Evolutionary conservation across 1,140 invertebrate species (phyloP), one percentile per base, ranked within the genome.

Genomic region (Bombyx mandarina): DNA sequence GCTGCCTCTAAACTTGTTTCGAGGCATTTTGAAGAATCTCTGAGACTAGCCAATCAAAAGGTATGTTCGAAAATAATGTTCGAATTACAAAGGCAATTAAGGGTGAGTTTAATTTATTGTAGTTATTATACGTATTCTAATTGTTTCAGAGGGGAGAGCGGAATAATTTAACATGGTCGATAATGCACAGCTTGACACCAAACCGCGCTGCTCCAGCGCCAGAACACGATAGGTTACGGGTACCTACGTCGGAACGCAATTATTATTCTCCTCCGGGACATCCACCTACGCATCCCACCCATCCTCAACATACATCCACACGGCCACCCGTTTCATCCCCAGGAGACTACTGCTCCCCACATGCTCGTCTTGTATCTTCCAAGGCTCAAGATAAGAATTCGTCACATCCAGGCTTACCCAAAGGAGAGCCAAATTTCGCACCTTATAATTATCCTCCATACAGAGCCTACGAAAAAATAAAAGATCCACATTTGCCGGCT

Each of bases 11-110:
- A 87, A 76, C 68, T 87, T 60, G 94, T 97, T 50, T 93, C 96
- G 66, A 94, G 96, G 75, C 96, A 98, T 88, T 98, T 97, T 82
- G 94, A 95, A 78, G 94, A 96, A 86, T 96, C 95, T 54, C 87
- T 97, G 43, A 91, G 93, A 79, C 88, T 94, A 52, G 93, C 93
- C 26, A 93, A 94, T 71, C 93, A 95, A 86, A 95, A 95, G 93
- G 94, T 96, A 75, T 3, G 12, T 18, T 18, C 12, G 12, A 18
- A 18, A 18, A 18, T 18, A 43, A 42, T 43, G 7, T 44, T 10
- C 12, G 12, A 10, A 43, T 53, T n/a, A 35, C 43, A 5, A 6
- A 3, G 3, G 2, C 18, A 4, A 12, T 53, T 43, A 1, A 43
- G n/a, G 6, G 9, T 43, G 42, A 43, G 26, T 7, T 51, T 51